Evolutionary conservation across 1,140 invertebrate species (phyloP).

Genomic region (Conus ventricosus): DNA sequence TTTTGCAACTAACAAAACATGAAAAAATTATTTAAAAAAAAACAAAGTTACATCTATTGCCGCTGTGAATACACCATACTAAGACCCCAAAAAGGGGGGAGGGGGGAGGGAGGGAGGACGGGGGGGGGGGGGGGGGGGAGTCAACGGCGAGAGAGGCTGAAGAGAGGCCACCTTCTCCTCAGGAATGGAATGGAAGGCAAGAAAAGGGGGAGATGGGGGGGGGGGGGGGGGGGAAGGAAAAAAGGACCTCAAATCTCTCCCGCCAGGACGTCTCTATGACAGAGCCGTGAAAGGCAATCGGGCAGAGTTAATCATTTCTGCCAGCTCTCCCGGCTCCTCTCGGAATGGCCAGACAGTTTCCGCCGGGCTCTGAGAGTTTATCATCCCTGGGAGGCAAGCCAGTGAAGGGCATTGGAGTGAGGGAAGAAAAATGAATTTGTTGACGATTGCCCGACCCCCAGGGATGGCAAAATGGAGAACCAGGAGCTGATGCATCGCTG

Average conservation of each 20-base stretch:
- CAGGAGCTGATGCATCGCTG: neutral
- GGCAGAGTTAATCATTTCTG: constrained; percentile 25
- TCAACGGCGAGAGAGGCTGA: too few species aligned
- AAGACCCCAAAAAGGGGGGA: too few species aligned
- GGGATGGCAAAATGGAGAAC: neutral
- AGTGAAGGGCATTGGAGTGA: neutral
- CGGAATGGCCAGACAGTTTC: neutral
- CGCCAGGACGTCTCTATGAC: constrained; percentile 7
- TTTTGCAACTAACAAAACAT: too few species aligned
- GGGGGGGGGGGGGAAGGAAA: neutral
- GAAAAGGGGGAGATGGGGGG: neutral
- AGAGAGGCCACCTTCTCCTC: too few species aligned
- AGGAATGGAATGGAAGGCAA: neutral
- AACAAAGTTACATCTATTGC: too few species aligned
- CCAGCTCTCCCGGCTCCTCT: neutral
- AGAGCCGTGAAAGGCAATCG: constrained; percentile 5
- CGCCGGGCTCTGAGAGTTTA: neutral
- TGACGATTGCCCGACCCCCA: neutral
- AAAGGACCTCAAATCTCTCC: neutral
- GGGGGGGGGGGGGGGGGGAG: too few species aligned
- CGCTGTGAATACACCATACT: too few species aligned
- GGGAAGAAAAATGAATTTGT: constrained; percentile 11
- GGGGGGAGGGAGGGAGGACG: too few species aligned
- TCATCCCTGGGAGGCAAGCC: neutral
- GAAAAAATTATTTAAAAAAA: too few species aligned